Conservation (phyloP, 2,888 invertebrate genomes). For the Matsumyia berberina region DNA sequence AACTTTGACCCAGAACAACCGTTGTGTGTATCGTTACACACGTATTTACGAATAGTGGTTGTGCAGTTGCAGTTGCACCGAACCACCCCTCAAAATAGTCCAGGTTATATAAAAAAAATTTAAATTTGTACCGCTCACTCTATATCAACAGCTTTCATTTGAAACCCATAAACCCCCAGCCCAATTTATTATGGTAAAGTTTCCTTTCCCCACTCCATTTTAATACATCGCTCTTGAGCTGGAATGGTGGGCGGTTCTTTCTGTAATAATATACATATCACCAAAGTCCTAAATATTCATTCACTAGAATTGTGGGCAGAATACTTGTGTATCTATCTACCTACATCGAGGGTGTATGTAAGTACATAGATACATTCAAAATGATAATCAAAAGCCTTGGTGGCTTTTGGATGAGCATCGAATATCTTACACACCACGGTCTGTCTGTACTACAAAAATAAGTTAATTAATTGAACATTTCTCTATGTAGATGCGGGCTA, state of each 20-base stretch:
- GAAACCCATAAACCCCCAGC: background rate
- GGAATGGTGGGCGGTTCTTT: background rate
- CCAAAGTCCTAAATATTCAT: slow-evolving; percentile 37
- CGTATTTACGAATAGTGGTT: background rate
- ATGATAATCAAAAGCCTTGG: slow-evolving; percentile 37
- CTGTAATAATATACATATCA: slow-evolving; percentile 4
- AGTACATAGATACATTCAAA: background rate
- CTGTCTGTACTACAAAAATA: slow-evolving; percentile 29
- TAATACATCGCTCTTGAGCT: slow-evolving; percentile 22
- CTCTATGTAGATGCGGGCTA: slow-evolving; percentile 1
- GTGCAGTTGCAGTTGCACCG: background rate
- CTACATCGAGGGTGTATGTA: background rate
- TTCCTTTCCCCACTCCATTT: slow-evolving; percentile 18
- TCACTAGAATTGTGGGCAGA: slow-evolving; percentile 37
- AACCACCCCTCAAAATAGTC: background rate
- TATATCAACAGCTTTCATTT: slow-evolving; percentile 54
- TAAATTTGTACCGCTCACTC: background rate
- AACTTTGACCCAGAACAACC: slow-evolving; percentile 50
- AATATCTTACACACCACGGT: background rate
- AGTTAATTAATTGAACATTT: slow-evolving; percentile 54
- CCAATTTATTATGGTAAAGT: slow-evolving; percentile 17
- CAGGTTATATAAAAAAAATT: background rate
- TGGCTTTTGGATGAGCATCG: slow-evolving; percentile 16
- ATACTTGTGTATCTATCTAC: background rate
- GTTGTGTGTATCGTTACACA: background rate